phyloP scores from a whole-genome alignment of 2,113 vertebrate species.

The Saccopteryx bilineata region DNA sequence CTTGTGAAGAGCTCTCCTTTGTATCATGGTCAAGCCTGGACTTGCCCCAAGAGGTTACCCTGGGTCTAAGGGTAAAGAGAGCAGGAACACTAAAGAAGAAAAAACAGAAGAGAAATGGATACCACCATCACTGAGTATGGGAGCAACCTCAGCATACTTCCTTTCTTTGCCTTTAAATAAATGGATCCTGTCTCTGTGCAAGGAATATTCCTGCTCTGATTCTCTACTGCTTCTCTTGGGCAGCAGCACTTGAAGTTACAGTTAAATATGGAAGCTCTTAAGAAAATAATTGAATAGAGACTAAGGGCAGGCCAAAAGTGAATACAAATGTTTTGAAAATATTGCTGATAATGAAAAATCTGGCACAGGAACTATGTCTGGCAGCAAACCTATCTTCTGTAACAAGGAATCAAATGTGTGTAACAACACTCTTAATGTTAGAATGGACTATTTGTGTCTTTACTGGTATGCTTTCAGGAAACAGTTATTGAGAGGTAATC shows the following conservation, averaged over 20 bases:
- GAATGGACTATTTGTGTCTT: slow-evolving; percentile 45
- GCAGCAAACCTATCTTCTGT: slow-evolving; percentile 3
- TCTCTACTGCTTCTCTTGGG: not conserved
- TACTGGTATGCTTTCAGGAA: slow-evolving; percentile 19
- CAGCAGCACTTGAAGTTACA: not conserved
- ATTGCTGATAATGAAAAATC: slow-evolving; percentile 44
- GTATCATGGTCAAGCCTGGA: not conserved
- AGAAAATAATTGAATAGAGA: not conserved
- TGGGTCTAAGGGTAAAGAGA: not conserved
- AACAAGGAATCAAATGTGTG: slow-evolving; percentile 7
- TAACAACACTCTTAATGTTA: slow-evolving; percentile 8
- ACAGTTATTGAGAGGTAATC: not conserved
- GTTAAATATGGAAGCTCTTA: slow-evolving; percentile 45
- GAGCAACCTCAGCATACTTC: not conserved
- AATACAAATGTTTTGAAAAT: slow-evolving; percentile 62
- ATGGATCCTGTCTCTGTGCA: not conserved
- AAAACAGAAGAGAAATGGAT: not conserved
- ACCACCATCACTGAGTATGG: not conserved
- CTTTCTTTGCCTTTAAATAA: not conserved
- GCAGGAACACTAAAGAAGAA: not conserved
- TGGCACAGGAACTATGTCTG: slow-evolving; percentile 57
- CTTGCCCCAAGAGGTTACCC: not conserved
- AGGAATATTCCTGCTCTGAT: not conserved
- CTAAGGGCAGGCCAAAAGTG: slow-evolving; percentile 38
- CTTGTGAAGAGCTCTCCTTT: not conserved